Evolutionary conservation across 2,113 vertebrate genomes (phyloP).

Genomic region (Ictalurus punctatus): DNA sequence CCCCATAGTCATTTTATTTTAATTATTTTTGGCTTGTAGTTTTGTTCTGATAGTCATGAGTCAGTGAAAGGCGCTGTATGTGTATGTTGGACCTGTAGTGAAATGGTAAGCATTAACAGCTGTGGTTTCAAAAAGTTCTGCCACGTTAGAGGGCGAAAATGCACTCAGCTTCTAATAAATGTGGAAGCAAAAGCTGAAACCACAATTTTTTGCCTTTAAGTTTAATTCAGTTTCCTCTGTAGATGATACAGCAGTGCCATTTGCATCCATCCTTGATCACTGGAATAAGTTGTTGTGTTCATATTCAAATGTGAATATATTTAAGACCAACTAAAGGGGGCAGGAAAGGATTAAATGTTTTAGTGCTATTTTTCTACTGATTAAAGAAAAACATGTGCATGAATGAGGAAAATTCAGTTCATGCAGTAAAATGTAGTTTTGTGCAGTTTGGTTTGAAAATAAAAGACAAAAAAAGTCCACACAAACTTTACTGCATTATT

Average conservation of each 20-base stretch:
- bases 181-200: neutral
- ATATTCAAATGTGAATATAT: neutral
- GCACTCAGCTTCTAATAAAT: constrained; percentile 25
- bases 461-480: too few relatives aligned
- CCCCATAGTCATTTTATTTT: constrained; percentile 61
- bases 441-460: neutral
- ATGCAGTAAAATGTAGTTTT: neutral
- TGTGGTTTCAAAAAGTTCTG: constrained; percentile 49
- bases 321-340: neutral
- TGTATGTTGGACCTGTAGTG: constrained; percentile 63
- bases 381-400: too few relatives aligned
- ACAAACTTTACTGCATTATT: too few relatives aligned
- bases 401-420: neutral
- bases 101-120: constrained; percentile 70
- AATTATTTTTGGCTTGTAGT: constrained; percentile 70
- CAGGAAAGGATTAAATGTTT: neutral
- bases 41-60: constrained; percentile 70
- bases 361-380: too few relatives aligned
- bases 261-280: neutral
- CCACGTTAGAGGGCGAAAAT: constrained; percentile 61
- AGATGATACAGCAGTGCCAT: neutral
- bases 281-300: neutral
- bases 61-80: constrained; percentile 56
- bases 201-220: neutral
- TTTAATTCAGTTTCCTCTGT: neutral